Conservation (phyloP, 2,797 vertebrate species). For the Apodemus agrarius region DNA sequence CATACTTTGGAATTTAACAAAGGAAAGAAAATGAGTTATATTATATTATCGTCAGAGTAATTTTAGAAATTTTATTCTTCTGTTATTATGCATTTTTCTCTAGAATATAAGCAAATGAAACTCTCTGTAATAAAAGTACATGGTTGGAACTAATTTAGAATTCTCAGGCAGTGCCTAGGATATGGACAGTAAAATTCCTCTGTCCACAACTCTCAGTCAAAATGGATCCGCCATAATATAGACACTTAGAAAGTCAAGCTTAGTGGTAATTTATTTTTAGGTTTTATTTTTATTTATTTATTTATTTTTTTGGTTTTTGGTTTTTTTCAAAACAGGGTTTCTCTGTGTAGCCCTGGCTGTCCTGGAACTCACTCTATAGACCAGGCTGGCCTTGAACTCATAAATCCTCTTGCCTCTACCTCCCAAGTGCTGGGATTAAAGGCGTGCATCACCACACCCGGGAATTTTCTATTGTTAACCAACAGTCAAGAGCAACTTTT, state of each 20-base stretch:
- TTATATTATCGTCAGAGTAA: constrained; percentile 48
- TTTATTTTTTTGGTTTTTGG: too few relatives aligned
- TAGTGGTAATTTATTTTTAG: too few relatives aligned
- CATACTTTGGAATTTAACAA: constrained; percentile 60
- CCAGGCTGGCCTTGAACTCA: too few relatives aligned
- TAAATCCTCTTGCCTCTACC: too few relatives aligned
- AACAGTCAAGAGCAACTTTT: neutral
- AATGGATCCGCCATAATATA: neutral
- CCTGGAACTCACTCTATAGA: too few relatives aligned
- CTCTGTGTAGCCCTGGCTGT: too few relatives aligned
- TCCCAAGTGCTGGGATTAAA: too few relatives aligned
- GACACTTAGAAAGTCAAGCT: neutral
- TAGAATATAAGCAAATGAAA: neutral
- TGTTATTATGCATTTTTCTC: neutral
- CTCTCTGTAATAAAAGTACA: constrained; percentile 35
- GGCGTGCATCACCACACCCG: too few relatives aligned
- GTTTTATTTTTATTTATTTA: too few relatives aligned
- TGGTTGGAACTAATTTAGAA: constrained; percentile 31
- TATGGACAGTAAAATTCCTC: neutral
- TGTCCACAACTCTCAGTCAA: neutral
- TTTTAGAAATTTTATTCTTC: constrained; percentile 65
- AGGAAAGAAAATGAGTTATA: constrained; percentile 59
- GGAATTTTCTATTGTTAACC: neutral
- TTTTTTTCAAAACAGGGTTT: too few relatives aligned
- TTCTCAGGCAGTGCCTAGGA: constrained; percentile 5